phyloP scores from a whole-genome alignment of 1,140 invertebrate species.

The Hycleus phaleratus region DNA sequence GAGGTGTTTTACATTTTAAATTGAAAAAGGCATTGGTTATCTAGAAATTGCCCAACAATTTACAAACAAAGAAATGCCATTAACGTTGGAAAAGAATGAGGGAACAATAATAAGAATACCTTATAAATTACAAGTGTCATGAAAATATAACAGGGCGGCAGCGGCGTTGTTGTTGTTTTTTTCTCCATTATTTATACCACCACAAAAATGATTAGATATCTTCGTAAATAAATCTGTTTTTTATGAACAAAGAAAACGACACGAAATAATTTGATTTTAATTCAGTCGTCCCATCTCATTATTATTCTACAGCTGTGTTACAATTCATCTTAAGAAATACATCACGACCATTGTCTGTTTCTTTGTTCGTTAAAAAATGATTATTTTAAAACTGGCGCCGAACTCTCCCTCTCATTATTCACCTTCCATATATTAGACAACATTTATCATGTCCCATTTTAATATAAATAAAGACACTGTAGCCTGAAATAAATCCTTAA shows the following conservation, averaged over 20 bases:
- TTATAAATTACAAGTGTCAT: conserved; percentile 14
- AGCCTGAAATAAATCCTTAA: no score
- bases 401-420: no score
- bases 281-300: neutral
- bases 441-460: no score
- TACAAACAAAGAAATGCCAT: conserved; percentile 14
- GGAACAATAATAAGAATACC: conserved; percentile 14
- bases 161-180: no score
- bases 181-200: conserved; percentile 10
- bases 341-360: no score
- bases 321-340: no score
- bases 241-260: conserved; percentile 2
- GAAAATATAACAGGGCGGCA: neutral
- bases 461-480: no score
- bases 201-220: conserved; percentile 11
- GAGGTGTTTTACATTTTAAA: conserved; percentile 11
- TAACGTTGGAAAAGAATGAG: conserved; percentile 10
- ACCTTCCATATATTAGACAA: no score
- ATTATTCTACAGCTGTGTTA: no score
- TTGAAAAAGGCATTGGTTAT: conserved; percentile 13
- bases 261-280: conserved; percentile 12
- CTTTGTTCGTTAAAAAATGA: no score
- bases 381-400: no score
- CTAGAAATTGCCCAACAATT: conserved; percentile 14
- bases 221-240: conserved; percentile 12